A percentile compares a stretch with the other conserved stretches of the same genome.
Conservation (phyloP, 2,113 vertebrate genomes). For the Petrocephalus microphthalmus region DNA sequence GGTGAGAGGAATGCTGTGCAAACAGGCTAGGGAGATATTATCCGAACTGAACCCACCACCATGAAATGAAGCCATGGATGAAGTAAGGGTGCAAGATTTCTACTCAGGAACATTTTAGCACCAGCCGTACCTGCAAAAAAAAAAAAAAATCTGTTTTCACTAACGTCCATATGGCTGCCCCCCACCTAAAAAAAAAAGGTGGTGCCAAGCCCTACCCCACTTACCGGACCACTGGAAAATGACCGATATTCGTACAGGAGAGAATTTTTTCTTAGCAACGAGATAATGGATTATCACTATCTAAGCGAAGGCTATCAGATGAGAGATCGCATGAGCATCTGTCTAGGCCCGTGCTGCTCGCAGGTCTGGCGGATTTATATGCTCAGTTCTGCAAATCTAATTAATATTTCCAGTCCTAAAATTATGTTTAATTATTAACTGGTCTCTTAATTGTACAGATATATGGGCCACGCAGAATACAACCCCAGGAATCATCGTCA, state of each 20-base stretch:
- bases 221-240: background rate
- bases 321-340: background rate
- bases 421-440: conserved; percentile 3
- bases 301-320: background rate
- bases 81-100: background rate
- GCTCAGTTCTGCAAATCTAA: background rate
- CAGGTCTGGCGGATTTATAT: background rate
- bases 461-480: background rate
- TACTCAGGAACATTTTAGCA: background rate
- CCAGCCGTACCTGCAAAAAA: background rate
- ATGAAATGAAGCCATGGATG: background rate
- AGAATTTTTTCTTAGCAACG: background rate
- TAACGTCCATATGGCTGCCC: background rate
- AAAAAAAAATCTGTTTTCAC: background rate
- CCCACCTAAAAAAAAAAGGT: background rate
- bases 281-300: background rate
- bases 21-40: background rate
- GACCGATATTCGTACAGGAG: background rate
- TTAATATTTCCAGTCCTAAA: conserved; percentile 15
- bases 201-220: background rate
- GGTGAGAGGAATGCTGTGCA: background rate
- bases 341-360: background rate
- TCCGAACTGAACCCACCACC: background rate
- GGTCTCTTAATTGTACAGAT: conserved; percentile 14
- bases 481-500: background rate